Percentiles rank a stretch among this genome's conserved stretches.
Conservation (phyloP, 1,140 invertebrate genomes). For the Vanessa tameamea region DNA sequence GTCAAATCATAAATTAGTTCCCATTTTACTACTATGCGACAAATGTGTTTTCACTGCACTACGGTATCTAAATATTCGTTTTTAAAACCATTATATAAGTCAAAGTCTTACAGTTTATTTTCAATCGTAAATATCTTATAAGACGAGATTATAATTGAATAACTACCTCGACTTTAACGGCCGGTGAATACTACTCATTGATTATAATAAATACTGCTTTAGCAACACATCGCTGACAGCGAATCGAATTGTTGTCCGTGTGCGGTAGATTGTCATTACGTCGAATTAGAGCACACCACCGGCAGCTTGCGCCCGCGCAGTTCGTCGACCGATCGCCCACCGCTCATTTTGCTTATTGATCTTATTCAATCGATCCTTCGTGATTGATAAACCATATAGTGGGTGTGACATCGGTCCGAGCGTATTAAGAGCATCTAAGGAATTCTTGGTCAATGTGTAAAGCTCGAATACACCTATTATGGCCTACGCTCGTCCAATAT, state of each 20-base stretch:
- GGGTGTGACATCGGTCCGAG: slow-evolving; percentile 53
- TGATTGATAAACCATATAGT: slow-evolving; percentile 67
- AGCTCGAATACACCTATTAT: slow-evolving; percentile 35
- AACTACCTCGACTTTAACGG: slow-evolving; percentile 39
- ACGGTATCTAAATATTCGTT: too few relatives aligned
- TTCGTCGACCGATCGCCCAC: slow-evolving; percentile 78
- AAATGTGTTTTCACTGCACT: too few relatives aligned
- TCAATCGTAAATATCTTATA: slow-evolving; percentile 17
- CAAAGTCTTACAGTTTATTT: slow-evolving; percentile 14
- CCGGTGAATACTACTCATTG: slow-evolving; percentile 36
- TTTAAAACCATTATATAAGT: too few relatives aligned
- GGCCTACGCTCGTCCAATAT: slow-evolving; percentile 37
- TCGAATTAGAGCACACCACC: slow-evolving; percentile 72
- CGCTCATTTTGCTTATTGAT: slow-evolving; percentile 64
- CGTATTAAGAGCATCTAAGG: slow-evolving; percentile 32
- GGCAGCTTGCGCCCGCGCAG: slow-evolving; percentile 71
- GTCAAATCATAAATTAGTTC: slow-evolving; percentile 17
- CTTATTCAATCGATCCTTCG: slow-evolving; percentile 72
- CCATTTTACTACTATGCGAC: not conserved
- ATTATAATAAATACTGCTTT: slow-evolving; percentile 44
- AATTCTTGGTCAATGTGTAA: slow-evolving; percentile 40
- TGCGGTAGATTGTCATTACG: slow-evolving; percentile 70
- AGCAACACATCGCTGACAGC: slow-evolving; percentile 55
- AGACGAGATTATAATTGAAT: slow-evolving; percentile 27
- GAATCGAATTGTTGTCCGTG: slow-evolving; percentile 53